phyloP scores from a whole-genome alignment of 2,888 invertebrate species.

The Epinotia nisella region DNA sequence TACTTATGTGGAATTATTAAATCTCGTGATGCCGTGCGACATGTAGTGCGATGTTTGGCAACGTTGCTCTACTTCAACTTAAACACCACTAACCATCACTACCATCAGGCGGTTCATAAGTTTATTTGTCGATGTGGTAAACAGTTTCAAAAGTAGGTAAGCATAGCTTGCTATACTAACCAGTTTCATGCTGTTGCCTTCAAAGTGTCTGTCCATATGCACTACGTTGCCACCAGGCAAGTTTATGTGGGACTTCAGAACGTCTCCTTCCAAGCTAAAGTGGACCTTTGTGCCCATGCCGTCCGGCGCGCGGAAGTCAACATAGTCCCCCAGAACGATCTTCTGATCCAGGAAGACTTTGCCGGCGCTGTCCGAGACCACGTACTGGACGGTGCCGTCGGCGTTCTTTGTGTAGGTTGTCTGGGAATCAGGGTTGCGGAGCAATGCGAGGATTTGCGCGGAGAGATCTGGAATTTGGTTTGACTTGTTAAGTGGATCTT shows the following conservation, averaged over 20 bases:
- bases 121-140: no score
- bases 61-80: no score
- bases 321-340: conserved; percentile 36
- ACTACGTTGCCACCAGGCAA: conserved; percentile 39
- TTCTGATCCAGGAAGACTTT: conserved; percentile 39
- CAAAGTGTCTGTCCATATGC: conserved; percentile 43
- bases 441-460: conserved; percentile 6
- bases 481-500: background rate
- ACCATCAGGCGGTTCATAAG: no score
- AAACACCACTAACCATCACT: no score
- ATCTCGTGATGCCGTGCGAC: no score
- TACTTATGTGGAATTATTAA: no score
- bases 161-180: no score
- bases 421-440: conserved; percentile 34
- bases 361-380: conserved; percentile 29
- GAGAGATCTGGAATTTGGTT: conserved; percentile 36
- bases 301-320: conserved; percentile 45
- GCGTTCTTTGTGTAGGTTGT: conserved; percentile 45
- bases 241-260: conserved; percentile 40
- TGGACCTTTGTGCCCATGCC: conserved; percentile 34
- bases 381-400: conserved; percentile 46
- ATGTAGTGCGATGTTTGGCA: no score
- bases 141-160: no score
- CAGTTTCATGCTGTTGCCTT: conserved; percentile 43
- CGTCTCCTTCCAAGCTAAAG: conserved; percentile 45